Conservation (phyloP, 2,797 vertebrate species). For the Bradypodion pumilum region DNA sequence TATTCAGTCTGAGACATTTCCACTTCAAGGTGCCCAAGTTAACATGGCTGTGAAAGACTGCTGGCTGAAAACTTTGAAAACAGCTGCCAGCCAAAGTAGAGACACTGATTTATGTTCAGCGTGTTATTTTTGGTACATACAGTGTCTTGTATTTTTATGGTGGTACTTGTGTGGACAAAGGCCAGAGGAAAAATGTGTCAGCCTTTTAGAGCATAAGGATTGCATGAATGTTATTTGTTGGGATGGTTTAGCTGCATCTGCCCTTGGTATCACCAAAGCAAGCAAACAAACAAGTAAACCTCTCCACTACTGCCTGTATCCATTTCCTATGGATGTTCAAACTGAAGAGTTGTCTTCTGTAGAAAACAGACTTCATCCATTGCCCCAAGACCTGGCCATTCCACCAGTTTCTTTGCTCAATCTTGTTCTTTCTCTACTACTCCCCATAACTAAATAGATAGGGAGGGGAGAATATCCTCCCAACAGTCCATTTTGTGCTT, state of each 20-base stretch:
- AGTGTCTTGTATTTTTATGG: not conserved
- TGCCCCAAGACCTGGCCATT: too few species aligned
- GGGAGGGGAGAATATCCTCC: not conserved
- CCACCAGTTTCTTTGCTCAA: not conserved
- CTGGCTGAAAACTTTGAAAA: not conserved
- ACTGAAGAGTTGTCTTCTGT: not conserved
- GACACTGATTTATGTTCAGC: not conserved
- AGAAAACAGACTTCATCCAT: not conserved
- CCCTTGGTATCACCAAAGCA: not conserved
- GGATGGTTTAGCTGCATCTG: not conserved
- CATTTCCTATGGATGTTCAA: not conserved
- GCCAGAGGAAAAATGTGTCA: not conserved
- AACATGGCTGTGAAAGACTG: too few species aligned
- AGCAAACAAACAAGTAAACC: not conserved
- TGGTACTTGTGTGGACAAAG: not conserved
- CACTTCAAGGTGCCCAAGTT: not conserved
- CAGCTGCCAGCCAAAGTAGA: not conserved
- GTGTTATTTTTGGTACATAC: not conserved
- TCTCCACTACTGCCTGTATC: rapidly evolving
- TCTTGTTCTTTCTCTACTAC: not conserved
- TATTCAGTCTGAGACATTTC: not conserved
- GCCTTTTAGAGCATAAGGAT: too few species aligned
- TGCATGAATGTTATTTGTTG: not conserved
- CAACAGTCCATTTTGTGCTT: not conserved
- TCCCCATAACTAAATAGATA: not conserved